Evolutionary conservation across 2,797 vertebrate genomes (phyloP).

Genomic region (Calcarius lapponicus): DNA sequence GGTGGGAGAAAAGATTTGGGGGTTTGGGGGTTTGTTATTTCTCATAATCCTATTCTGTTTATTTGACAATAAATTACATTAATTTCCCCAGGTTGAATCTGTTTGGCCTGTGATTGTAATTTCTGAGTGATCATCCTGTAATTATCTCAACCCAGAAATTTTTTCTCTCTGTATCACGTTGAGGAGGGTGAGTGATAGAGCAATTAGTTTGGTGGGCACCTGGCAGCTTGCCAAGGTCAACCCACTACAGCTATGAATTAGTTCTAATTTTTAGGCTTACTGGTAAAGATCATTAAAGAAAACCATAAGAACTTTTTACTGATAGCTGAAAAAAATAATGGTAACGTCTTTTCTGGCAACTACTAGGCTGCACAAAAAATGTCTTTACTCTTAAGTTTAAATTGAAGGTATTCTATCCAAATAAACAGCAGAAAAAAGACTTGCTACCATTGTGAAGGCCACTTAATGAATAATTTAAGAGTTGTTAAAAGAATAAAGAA

Average conservation of each 20-base stretch:
- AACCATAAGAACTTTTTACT: not conserved
- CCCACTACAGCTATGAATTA: not conserved
- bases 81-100: accelerated
- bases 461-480: not conserved
- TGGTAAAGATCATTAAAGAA: not conserved
- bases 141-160: accelerated
- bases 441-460: not conserved
- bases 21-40: not conserved
- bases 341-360: not conserved
- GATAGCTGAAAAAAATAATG: not conserved
- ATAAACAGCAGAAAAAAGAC: not conserved
- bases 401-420: not conserved
- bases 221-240: not conserved
- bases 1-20: not conserved
- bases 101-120: not conserved
- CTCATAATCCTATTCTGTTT: not conserved
- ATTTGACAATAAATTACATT: not conserved
- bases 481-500: not conserved
- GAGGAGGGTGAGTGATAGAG: not conserved
- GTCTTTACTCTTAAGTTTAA: not conserved
- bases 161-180: not conserved
- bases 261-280: not conserved
- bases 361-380: not conserved
- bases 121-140: not conserved
- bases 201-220: not conserved